A percentile compares a stretch with the other conserved stretches of the same genome.
These are phyloP conservation scores for Arrhamphus sclerolepis DNA, from an alignment of 2,797 vertebrate genomes.

Conservation along the genomic window DNA sequence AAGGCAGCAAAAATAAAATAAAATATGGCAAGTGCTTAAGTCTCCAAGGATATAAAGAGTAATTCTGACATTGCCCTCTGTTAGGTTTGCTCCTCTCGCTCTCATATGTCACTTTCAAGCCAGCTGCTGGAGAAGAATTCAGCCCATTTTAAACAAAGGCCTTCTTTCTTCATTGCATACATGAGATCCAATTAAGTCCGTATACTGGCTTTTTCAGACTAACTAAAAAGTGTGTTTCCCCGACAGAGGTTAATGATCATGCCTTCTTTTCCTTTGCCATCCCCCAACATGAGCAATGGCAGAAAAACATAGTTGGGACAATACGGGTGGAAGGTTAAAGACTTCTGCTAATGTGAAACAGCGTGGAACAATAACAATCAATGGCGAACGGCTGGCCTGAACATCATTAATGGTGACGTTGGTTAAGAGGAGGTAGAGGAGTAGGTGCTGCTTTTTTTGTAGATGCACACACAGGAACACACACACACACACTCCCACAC, in stretches of 20 bases:
- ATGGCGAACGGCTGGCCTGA: conserved; percentile 61
- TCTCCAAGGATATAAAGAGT: conserved; percentile 42
- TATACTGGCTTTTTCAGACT: conserved; percentile 57
- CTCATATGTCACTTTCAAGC: conserved; percentile 17
- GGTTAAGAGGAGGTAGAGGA: conserved; percentile 65
- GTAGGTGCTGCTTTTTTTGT: conserved; percentile 46
- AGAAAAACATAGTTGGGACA: conserved; percentile 71
- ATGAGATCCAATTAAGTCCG: conserved; percentile 67
- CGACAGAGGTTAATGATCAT: conserved; percentile 73
- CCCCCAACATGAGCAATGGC: conserved; percentile 69
- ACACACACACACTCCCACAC: conserved; percentile 13
- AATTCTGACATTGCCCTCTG: conserved; percentile 65
- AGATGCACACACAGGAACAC: conserved; percentile 28
- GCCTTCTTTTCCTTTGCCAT: conserved; percentile 43
- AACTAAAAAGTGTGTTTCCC: conserved; percentile 62
- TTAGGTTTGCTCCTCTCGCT: conserved; percentile 34
- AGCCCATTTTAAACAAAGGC: conserved; percentile 58
- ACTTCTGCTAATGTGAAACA: conserved; percentile 73
- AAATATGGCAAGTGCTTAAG: conserved; percentile 22
- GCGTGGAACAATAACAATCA: conserved; percentile 73
- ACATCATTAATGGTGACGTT: conserved; percentile 63
- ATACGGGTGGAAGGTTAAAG: conserved; percentile 70
- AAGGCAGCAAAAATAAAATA: conserved; percentile 29
- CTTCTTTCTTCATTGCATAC: conserved; percentile 55
- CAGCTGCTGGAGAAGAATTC: conserved; percentile 30